Percentiles rank a stretch among this genome's conserved stretches.
These are phyloP conservation scores for Xiphophorus hellerii DNA, from an alignment of 2,113 vertebrate species.

Conservation along the genomic window DNA sequence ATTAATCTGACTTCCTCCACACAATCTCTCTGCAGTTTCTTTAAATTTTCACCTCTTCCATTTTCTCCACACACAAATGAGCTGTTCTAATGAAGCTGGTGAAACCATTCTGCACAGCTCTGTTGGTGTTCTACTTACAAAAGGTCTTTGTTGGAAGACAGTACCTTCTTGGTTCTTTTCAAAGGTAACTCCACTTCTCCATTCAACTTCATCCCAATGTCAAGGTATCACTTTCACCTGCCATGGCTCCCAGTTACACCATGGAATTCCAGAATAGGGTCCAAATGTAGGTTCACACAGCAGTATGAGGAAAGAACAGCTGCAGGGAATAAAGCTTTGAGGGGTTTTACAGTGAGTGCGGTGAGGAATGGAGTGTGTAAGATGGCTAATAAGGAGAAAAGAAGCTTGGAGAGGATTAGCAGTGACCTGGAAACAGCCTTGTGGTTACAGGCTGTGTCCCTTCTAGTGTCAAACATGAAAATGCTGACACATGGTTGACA, in stretches of 20 bases:
- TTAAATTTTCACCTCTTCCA: slow-evolving; percentile 5
- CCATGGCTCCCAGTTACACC: background rate
- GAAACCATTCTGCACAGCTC: background rate
- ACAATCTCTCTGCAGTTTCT: background rate
- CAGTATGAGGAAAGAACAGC: slow-evolving; percentile 20
- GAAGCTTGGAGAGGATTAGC: slow-evolving; percentile 76
- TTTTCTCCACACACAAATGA: background rate
- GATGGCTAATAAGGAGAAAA: slow-evolving; percentile 72
- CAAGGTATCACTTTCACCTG: background rate
- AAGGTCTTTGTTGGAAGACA: background rate
- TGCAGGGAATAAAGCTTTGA: slow-evolving; percentile 9
- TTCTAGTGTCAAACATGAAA: slow-evolving; percentile 52
- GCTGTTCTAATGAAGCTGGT: background rate
- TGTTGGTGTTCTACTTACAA: background rate
- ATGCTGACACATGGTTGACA: slow-evolving; percentile 1
- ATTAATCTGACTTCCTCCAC: slow-evolving; percentile 10
- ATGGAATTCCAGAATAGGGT: background rate
- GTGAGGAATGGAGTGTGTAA: slow-evolving; percentile 46
- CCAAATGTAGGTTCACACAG: slow-evolving; percentile 1
- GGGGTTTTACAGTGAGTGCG: slow-evolving; percentile 1
- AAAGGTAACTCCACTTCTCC: background rate
- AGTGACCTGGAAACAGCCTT: slow-evolving; percentile 71
- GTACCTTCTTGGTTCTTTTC: slow-evolving; percentile 21
- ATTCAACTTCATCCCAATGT: background rate
- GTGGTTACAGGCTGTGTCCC: slow-evolving; percentile 37